Conservation (phyloP, 1,140 invertebrate genomes). For the Aphelinus atriplicis region DNA sequence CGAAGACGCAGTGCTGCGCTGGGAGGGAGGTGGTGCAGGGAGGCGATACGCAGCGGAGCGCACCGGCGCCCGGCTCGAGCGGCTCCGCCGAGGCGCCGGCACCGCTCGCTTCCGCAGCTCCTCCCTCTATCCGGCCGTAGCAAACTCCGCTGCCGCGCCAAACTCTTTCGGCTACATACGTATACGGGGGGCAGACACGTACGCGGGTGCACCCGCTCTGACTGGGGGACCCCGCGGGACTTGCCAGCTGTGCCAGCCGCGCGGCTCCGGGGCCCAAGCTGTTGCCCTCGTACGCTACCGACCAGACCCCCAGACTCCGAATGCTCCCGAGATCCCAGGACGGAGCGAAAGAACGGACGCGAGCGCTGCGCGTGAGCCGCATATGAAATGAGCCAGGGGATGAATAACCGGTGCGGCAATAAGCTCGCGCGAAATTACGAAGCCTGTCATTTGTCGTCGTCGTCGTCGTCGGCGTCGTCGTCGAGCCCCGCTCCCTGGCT, state of each 20-base stretch:
- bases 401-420: constrained; percentile 53
- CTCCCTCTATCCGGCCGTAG: constrained; percentile 7
- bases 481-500: neutral
- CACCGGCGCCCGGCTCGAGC: constrained; percentile 59
- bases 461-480: neutral
- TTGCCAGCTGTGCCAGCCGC: too few species aligned
- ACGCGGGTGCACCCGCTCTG: neutral
- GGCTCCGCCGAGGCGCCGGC: constrained; percentile 67
- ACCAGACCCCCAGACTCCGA: too few species aligned
- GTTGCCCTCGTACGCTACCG: too few species aligned
- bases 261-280: too few species aligned
- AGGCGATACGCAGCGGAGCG: constrained; percentile 61
- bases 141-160: constrained; percentile 51
- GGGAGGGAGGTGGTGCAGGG: constrained; percentile 45
- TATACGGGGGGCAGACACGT: neutral
- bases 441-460: constrained; percentile 40
- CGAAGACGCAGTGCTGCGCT: constrained; percentile 59
- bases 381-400: constrained; percentile 48
- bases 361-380: constrained; percentile 41
- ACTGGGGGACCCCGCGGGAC: too few species aligned
- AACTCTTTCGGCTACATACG: neutral
- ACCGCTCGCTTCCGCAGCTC: constrained; percentile 63
- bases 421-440: constrained; percentile 52
- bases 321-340: too few species aligned
- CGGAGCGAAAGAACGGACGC: too few species aligned